Evolutionary conservation across 92 coral and sea anemone genomes (phyloP).

Genomic region (Meandrina meandrites): DNA sequence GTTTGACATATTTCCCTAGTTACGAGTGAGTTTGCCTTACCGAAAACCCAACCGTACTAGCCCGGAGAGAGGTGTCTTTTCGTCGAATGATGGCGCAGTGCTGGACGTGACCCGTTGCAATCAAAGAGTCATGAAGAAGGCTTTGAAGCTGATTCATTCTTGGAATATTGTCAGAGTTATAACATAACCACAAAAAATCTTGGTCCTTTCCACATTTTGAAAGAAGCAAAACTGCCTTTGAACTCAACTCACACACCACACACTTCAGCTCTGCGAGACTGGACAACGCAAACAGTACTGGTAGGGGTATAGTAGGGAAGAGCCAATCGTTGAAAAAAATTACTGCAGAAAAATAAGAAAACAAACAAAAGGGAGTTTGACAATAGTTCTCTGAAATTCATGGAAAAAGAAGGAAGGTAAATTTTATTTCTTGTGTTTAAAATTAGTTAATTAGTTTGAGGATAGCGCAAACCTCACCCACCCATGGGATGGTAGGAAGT

Average conservation of each 20-base stretch:
- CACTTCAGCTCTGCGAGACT: background rate
- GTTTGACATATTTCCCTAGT: background rate
- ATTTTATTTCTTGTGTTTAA: background rate
- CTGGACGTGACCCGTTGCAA: conserved; percentile 95
- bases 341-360: background rate
- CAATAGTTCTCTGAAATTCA: background rate
- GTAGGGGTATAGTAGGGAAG: conserved; percentile 35
- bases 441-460: background rate
- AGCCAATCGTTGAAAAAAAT: background rate
- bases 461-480: no score
- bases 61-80: conserved; percentile 89
- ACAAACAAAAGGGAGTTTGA: background rate
- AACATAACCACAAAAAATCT: background rate
- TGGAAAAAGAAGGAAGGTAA: no score
- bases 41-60: conserved; percentile 88
- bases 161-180: background rate
- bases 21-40: conserved; percentile 50
- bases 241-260: background rate
- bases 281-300: background rate
- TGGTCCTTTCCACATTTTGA: background rate
- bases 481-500: conserved; percentile 6
- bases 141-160: conserved; percentile 94
- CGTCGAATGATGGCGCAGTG: conserved; percentile 94
- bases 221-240: background rate
- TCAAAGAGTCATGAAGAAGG: conserved; percentile 90